Evolutionary conservation across 2,888 invertebrate species (phyloP).

Genomic region (Sinodicranocentrus sp.): DNA sequence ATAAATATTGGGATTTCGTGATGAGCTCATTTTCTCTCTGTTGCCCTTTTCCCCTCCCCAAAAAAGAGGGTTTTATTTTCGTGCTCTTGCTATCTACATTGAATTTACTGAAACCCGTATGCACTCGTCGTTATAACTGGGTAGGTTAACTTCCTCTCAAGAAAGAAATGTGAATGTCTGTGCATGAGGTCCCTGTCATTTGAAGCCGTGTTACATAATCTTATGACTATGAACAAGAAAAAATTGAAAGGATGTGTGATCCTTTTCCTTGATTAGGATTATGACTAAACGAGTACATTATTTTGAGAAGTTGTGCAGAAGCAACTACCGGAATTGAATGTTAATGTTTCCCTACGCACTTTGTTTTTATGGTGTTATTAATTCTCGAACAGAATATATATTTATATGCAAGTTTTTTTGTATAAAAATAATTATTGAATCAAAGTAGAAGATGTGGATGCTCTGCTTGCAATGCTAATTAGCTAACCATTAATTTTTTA

Average conservation of each 20-base stretch:
- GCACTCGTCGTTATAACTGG: too few relatives aligned
- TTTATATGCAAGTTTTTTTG: too few relatives aligned
- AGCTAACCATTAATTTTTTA: conserved; percentile 25
- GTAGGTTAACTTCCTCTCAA: neutral
- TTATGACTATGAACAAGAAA: neutral
- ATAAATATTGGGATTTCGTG: conserved; percentile 21
- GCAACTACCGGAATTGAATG: conserved; percentile 27
- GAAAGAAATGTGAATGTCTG: neutral
- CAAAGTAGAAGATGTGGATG: neutral
- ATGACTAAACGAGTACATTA: too few relatives aligned
- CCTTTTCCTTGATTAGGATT: too few relatives aligned
- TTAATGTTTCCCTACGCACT: too few relatives aligned
- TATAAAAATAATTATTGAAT: neutral
- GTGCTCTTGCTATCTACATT: neutral
- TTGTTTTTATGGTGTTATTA: too few relatives aligned
- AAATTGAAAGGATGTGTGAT: too few relatives aligned
- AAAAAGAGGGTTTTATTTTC: neutral
- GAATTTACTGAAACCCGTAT: too few relatives aligned
- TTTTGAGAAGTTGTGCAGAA: too few relatives aligned
- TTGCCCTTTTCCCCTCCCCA: neutral
- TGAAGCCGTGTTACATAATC: conserved; percentile 17
- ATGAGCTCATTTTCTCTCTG: conserved; percentile 20
- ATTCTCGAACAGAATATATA: too few relatives aligned
- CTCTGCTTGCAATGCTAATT: neutral
- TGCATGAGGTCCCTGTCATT: conserved; percentile 25